A percentile compares a stretch with the other conserved stretches of the same genome.
phyloP scores from a whole-genome alignment of 2,888 invertebrate species.

The Agapostemon virescens region DNA sequence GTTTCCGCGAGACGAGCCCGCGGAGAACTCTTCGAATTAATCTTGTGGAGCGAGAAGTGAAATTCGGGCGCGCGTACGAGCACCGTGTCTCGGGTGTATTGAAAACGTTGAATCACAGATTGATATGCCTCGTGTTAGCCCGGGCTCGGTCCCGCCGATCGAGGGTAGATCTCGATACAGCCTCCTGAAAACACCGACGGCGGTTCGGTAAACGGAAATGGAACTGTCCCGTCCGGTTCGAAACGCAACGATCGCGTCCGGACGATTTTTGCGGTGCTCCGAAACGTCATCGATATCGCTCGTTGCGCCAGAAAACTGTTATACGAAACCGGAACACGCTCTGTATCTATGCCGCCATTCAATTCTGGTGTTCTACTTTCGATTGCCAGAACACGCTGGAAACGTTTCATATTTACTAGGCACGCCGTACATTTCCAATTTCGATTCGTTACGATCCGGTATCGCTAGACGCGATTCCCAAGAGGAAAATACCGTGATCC shows the following conservation, averaged over 20 bases:
- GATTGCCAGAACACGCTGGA: neutral
- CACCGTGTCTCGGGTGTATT: slow-evolving; percentile 26
- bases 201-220: slow-evolving; percentile 14
- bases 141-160: slow-evolving; percentile 32
- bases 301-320: slow-evolving; percentile 5
- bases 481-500: neutral
- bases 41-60: slow-evolving; percentile 29
- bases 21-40: slow-evolving; percentile 23
- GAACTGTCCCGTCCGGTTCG: slow-evolving; percentile 9
- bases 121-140: slow-evolving; percentile 60
- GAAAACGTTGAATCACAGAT: slow-evolving; percentile 60
- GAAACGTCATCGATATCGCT: neutral
- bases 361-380: neutral
- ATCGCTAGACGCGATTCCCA: neutral
- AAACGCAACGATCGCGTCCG: slow-evolving; percentile 4
- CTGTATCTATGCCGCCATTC: neutral
- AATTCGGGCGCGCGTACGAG: slow-evolving; percentile 21
- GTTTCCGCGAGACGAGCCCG: slow-evolving; percentile 34
- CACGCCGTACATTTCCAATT: neutral
- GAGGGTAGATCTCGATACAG: neutral
- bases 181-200: neutral
- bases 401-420: no score
- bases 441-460: neutral
- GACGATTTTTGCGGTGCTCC: neutral
- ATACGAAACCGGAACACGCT: neutral